A percentile compares a stretch with the other conserved stretches of the same genome.
Conservation (phyloP, 2,888 invertebrate species). For the Caenorhabditis sinica region DNA sequence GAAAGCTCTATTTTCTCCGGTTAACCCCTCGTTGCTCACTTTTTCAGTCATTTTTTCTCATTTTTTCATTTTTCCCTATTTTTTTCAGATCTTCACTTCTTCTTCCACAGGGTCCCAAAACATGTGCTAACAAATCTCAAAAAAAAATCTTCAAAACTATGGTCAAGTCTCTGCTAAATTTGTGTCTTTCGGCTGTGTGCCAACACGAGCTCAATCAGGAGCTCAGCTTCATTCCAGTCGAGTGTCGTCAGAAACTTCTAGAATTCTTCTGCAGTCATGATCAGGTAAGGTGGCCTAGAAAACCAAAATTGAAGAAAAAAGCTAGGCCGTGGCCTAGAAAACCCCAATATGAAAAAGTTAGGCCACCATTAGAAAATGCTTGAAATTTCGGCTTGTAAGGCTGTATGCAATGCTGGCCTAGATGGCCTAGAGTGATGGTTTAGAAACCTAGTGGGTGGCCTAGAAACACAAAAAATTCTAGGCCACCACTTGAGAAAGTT, state of each 20-base stretch:
- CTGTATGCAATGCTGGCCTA: no score
- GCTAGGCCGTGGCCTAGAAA: neutral
- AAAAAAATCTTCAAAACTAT: slow-evolving; percentile 40
- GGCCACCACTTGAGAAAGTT: no score
- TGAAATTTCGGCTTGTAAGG: no score
- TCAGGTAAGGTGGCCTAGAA: slow-evolving; percentile 67
- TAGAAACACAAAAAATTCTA: no score
- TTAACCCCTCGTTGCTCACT: no score
- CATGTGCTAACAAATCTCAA: neutral
- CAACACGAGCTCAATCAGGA: slow-evolving; percentile 75
- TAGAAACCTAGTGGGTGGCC: no score
- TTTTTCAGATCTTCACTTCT: neutral
- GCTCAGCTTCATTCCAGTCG: slow-evolving; percentile 77
- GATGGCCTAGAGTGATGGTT: no score
- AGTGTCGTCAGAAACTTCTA: slow-evolving; percentile 79
- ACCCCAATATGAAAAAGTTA: neutral
- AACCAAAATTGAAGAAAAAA: neutral
- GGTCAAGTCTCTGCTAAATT: slow-evolving; percentile 78
- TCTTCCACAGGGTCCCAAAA: neutral
- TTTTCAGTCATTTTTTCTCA: no score
- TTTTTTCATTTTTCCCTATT: no score
- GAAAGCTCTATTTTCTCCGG: no score
- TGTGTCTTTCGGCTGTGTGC: slow-evolving; percentile 78
- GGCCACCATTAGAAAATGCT: no score
- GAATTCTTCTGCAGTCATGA: slow-evolving; percentile 82